These are phyloP conservation scores for Mohoua ochrocephala DNA, from an alignment of 2,113 vertebrate genomes.

Conservation along the genomic window DNA sequence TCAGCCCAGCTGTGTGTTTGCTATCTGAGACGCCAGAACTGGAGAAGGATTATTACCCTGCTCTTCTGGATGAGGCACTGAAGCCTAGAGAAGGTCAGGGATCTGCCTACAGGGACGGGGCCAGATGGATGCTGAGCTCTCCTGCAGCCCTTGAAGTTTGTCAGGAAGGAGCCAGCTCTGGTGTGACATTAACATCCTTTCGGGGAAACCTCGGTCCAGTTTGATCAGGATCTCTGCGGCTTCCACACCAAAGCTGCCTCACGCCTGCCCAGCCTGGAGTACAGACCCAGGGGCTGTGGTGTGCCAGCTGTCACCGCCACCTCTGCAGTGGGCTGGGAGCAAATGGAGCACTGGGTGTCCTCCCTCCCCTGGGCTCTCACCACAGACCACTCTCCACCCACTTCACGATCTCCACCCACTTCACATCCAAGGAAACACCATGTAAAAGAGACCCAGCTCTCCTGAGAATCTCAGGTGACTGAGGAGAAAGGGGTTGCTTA, in stretches of 20 bases:
- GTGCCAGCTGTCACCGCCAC: background rate
- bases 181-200: background rate
- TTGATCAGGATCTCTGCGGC: background rate
- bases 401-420: background rate
- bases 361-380: background rate
- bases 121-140: constrained; percentile 23
- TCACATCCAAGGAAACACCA: background rate
- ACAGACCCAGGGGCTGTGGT: background rate
- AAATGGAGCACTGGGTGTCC: background rate
- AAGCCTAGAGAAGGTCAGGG: constrained; percentile 33
- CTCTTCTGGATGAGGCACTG: background rate
- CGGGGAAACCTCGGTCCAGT: background rate
- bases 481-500: background rate
- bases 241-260: background rate
- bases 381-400: background rate
- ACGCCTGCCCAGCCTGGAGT: background rate
- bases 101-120: background rate
- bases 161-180: background rate
- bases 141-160: background rate
- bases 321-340: background rate
- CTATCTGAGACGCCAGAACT: background rate
- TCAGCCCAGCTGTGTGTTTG: background rate
- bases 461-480: background rate
- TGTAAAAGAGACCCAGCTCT: background rate
- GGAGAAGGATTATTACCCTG: background rate